These are phyloP conservation scores for Rhopalosiphum padi DNA, from an alignment of 1,140 invertebrate genomes.

Conservation along the genomic window DNA sequence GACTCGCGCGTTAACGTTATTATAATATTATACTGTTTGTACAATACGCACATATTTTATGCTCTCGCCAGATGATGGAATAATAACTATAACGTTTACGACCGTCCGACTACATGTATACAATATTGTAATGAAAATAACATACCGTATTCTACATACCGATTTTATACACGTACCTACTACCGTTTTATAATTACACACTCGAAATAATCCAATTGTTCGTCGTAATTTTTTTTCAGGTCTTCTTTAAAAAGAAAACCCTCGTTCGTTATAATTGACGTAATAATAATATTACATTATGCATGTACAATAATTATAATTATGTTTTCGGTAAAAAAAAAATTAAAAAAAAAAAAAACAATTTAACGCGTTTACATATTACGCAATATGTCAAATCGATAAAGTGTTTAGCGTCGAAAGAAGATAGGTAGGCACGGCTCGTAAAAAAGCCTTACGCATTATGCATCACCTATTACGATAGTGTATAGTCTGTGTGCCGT, in stretches of 20 bases:
- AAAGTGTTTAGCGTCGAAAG: not conserved
- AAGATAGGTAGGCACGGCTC: not conserved
- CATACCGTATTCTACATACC: not conserved
- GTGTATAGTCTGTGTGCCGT: too few relatives aligned
- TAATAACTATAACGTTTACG: not conserved
- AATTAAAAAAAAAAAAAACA: not conserved
- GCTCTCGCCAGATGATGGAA: not conserved
- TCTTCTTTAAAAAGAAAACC: not conserved
- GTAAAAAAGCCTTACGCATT: not conserved
- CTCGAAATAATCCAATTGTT: not conserved
- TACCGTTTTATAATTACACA: not conserved
- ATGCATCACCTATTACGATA: not conserved
- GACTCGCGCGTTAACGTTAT: not conserved
- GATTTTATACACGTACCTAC: not conserved
- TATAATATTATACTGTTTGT: not conserved
- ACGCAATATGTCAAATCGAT: not conserved
- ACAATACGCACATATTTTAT: not conserved
- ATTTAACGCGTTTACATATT: not conserved
- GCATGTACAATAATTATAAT: not conserved
- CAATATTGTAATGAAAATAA: not conserved
- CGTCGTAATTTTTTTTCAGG: not conserved
- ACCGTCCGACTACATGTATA: not conserved
- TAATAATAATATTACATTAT: not conserved
- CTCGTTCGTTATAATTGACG: not conserved
- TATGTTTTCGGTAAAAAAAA: not conserved